Conservation (phyloP, 2,888 invertebrate species). For the Andrena bucephala region DNA sequence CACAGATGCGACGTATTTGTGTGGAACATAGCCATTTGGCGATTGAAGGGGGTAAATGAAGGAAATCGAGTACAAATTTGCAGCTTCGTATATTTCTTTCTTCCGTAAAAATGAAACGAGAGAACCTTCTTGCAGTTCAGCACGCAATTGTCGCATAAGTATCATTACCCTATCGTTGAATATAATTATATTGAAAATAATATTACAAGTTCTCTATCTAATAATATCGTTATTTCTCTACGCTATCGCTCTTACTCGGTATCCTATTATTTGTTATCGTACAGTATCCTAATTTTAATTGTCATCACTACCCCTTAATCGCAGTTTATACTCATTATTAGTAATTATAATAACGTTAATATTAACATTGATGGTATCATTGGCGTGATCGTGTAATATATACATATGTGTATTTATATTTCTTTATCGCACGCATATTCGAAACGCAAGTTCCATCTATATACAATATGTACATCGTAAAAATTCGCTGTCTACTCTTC, state of each 20-base stretch:
- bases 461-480: conserved; percentile 48
- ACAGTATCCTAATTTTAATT: conserved; percentile 29
- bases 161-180: conserved; percentile 62
- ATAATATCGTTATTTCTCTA: conserved; percentile 69
- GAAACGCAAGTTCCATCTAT: conserved; percentile 35
- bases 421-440: conserved; percentile 12
- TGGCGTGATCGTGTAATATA: conserved; percentile 42
- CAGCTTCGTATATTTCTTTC: conserved; percentile 72
- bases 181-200: conserved; percentile 75
- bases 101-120: conserved; percentile 73
- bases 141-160: conserved; percentile 57
- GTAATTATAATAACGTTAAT: conserved; percentile 12
- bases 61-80: conserved; percentile 65
- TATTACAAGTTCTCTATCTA: conserved; percentile 64
- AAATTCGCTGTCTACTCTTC: conserved; percentile 3
- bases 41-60: conserved; percentile 37
- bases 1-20: background rate
- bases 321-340: conserved; percentile 29
- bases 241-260: conserved; percentile 63
- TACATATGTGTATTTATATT: conserved; percentile 38
- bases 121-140: conserved; percentile 62
- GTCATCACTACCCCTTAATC: conserved; percentile 17
- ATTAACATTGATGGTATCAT: conserved; percentile 37
- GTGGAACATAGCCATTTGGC: background rate
- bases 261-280: conserved; percentile 53